Evolutionary conservation across 2,113 vertebrate species (phyloP), one percentile per base, ranked within the genome.

Genomic region (Xyliphius kryptos): DNA sequence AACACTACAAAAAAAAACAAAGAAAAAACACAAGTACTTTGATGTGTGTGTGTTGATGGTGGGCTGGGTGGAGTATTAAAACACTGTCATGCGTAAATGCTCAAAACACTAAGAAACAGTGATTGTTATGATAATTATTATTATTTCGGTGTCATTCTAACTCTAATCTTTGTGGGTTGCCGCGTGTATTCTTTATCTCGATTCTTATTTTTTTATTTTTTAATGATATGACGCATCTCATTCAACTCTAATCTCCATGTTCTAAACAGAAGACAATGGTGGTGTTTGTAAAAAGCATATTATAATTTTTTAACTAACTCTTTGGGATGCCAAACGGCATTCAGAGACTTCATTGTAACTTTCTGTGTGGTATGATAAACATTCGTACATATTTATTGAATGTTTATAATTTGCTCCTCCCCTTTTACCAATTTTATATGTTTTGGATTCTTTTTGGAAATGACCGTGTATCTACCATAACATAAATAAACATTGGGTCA

Each of bases 361-460:
- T 32, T 32, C 26, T 32, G 26, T 32, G 26, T 32, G n/a, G n/a
- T n/a, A n/a, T 32, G 26, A 78, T 74, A 89, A 88, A 87, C 76
- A 86, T 86, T 88, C 87, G 84, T 85, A 89, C 77, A 80, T n/a
- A n/a, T n/a, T n/a, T n/a, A n/a, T n/a, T n/a, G n/a, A n/a, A n/a
- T n/a, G n/a, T n/a, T n/a, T n/a, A n/a, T n/a, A n/a, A n/a, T 84
- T 86, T 85, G 51, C 40, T 22, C 11, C 5, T 13, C 16, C 81
- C 79, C 87, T 85, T 82, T 90, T 90, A 91, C 82, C 84, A 85
- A 87, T 93, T 93, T 92, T 92, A 91, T 93, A 90, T 92, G 90
- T 92, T 92, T 89, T 87, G 87, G 88, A 89, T 84, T 75, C 36
- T 16, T 89, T 69, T 93, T 90, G 89, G 87, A 86, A 90, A 91